Base-by-base conservation (phyloP, 2,888 invertebrate species). In the Euproctis similis region DNA sequence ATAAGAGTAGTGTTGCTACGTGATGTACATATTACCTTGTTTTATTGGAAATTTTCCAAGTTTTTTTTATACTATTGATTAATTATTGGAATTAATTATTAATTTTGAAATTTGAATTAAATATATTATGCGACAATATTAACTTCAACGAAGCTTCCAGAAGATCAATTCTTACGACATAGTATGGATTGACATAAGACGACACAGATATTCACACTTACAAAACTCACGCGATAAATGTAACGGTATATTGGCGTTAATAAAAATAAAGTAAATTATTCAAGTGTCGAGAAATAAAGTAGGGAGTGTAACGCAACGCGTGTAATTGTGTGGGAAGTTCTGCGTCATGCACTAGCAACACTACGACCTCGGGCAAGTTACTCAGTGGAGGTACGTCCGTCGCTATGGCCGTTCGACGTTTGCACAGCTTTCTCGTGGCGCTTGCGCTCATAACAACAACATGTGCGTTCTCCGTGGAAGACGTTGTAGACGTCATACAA, bases 401-500 rank as follows among this genome's bases (percentile, higher is more conserved):
- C 70, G 69, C 51, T 68, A 84, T 84, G 81, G 48, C 56, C 57
- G 66, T 47, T 38, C 62, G 58, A 54, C 62, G 65, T 57, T 48
- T 59, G 67, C 55, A 60, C 56, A 56, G 59, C 40, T 36, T 67
- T 36, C 50, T 75, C 47, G 57, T 65, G 53, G 37, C 77, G 8
- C 39, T 67, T 39, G 62, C 59, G 34, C 41, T 75, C 38, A 53
- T 64, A 31, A 48, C 50, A 39, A 48, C 54, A 42, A 53, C 62
- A 56, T 52, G 53, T 53, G 87, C 85, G 11, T 47, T 88, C 24
- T 34, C 34, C 5, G 60, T 88, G 12, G 88, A 87, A 45, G 89
- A 88, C 47, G 86, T 87, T 1, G 59, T 89, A 25, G 90, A 90
- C 60, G 80, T 90, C 8, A 55, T 90, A 10, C 81, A 84, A 50